phyloP scores from a whole-genome alignment of 2,888 invertebrate species.

The Nephrotoma guestfalica region DNA sequence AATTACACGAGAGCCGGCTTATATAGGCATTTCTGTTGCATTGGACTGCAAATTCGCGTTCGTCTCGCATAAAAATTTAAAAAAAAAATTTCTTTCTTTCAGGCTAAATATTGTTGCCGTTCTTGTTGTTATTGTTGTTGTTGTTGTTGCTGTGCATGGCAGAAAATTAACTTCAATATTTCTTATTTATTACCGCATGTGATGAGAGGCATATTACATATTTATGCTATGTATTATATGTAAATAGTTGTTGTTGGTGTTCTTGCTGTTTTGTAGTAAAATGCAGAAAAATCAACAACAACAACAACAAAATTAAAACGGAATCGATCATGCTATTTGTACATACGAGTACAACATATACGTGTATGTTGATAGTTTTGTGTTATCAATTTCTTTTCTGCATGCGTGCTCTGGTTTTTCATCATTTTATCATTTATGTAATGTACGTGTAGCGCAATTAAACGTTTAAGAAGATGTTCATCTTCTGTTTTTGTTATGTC shows the following conservation, averaged over 20 bases:
- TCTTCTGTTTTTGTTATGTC: not conserved
- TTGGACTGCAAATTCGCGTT: not conserved
- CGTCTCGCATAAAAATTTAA: not conserved
- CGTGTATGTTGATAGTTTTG: not conserved
- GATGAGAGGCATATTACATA: not conserved
- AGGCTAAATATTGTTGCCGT: not conserved
- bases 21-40: not conserved
- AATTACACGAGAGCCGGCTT: not conserved
- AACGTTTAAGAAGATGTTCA: not conserved
- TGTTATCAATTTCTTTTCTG: not conserved
- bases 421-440: not conserved
- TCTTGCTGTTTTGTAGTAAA: not conserved
- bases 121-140: not conserved
- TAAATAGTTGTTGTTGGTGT: not conserved
- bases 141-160: not conserved
- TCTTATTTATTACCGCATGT: not conserved
- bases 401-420: not conserved
- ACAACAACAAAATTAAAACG: not conserved
- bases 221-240: not conserved
- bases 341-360: not conserved
- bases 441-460: not conserved
- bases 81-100: not conserved
- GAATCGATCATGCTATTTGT: too few species aligned
- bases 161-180: not conserved
- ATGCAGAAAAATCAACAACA: not conserved